These are phyloP conservation scores for Dendropsophus ebraccatus DNA, from an alignment of 2,113 vertebrate species.

Conservation along the genomic window DNA sequence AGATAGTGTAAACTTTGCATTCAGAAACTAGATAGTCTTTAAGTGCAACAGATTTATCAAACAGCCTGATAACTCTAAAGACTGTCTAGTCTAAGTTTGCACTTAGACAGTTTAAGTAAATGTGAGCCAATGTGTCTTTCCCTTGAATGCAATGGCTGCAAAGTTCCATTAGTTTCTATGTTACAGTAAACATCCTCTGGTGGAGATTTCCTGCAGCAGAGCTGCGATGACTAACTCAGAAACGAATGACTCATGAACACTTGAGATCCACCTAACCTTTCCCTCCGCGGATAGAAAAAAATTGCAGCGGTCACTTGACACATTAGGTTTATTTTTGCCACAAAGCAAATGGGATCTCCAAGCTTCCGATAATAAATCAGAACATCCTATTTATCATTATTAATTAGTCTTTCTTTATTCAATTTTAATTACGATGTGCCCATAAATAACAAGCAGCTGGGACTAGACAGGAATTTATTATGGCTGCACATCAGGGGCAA, in stretches of 20 bases:
- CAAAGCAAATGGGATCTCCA: constrained; percentile 1
- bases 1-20: no score
- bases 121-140: neutral
- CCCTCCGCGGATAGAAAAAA: neutral
- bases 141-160: neutral
- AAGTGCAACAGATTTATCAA: no score
- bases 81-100: no score
- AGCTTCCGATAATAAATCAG: constrained; percentile 40
- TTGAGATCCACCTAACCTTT: constrained; percentile 35
- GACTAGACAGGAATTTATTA: constrained; percentile 57
- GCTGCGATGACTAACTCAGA: constrained; percentile 19
- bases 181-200: constrained; percentile 2
- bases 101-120: no score
- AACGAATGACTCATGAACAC: constrained; percentile 44
- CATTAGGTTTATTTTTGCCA: constrained; percentile 33
- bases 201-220: neutral
- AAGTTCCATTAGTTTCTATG: neutral
- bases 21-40: no score
- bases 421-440: constrained; percentile 51
- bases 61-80: no score
- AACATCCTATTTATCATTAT: constrained; percentile 36
- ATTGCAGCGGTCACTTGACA: constrained; percentile 26
- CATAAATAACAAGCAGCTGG: constrained; percentile 54
- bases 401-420: constrained; percentile 51
- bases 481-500: neutral